These are phyloP conservation scores for Hypanus sabinus DNA, from an alignment of 2,113 vertebrate genomes.

Conservation along the genomic window DNA sequence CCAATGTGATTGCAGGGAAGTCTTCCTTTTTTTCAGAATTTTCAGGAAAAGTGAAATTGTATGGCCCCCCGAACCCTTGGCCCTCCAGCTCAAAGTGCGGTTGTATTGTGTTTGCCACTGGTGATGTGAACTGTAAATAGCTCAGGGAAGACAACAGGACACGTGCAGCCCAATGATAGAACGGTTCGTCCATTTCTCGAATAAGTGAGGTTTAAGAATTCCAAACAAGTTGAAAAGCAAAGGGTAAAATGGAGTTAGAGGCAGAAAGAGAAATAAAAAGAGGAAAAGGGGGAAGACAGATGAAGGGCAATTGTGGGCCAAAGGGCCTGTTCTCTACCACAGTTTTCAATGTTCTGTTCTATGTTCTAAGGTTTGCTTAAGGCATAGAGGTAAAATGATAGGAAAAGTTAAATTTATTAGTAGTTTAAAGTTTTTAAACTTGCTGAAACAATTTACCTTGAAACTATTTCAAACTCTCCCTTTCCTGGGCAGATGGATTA, in stretches of 20 bases:
- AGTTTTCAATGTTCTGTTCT: too few species aligned
- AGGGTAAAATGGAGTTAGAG: not conserved
- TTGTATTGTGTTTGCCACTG: not conserved
- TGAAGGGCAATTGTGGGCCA: too few species aligned
- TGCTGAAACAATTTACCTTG: not conserved
- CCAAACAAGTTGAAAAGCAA: not conserved
- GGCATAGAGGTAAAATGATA: not conserved
- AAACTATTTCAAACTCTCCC: not conserved
- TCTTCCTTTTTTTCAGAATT: too few species aligned
- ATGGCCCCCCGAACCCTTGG: too few species aligned
- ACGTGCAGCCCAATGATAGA: not conserved
- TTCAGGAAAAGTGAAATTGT: too few species aligned
- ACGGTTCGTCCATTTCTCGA: not conserved
- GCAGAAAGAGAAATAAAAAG: not conserved
- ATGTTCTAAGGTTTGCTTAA: not conserved
- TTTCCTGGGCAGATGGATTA: not conserved
- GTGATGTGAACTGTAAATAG: not conserved
- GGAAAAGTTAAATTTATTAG: not conserved
- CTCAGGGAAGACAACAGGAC: not conserved
- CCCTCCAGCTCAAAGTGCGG: too few species aligned
- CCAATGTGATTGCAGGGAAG: too few species aligned
- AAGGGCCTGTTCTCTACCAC: too few species aligned
- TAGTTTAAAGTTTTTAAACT: not conserved
- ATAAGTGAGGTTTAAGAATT: not conserved
- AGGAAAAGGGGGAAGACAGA: not conserved